These are phyloP conservation scores for Pachyrhynchus sulphureomaculatus DNA, from an alignment of 1,140 invertebrate genomes.

Conservation along the genomic window DNA sequence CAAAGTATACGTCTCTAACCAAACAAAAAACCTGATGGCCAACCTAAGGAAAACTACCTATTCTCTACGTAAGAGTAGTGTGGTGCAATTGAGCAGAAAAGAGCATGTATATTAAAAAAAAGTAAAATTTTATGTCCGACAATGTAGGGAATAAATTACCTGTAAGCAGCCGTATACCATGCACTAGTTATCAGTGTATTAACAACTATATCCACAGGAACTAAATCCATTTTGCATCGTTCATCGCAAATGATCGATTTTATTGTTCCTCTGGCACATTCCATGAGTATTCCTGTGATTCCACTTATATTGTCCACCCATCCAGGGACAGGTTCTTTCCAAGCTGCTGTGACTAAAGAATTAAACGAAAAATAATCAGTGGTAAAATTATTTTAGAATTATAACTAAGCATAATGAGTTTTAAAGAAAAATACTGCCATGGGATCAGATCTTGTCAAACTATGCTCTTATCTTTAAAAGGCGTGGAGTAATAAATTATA, in stretches of 20 bases:
- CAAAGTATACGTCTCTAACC: too few relatives aligned
- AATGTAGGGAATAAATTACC: constrained; percentile 48
- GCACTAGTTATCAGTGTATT: constrained; percentile 83
- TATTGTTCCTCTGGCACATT: constrained; percentile 83
- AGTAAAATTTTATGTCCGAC: neutral
- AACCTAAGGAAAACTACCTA: too few relatives aligned
- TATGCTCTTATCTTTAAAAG: too few relatives aligned
- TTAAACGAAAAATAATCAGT: neutral
- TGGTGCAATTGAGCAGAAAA: too few relatives aligned
- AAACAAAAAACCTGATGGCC: too few relatives aligned
- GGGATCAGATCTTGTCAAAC: too few relatives aligned
- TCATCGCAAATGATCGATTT: constrained; percentile 78
- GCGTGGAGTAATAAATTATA: too few relatives aligned
- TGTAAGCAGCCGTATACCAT: constrained; percentile 69
- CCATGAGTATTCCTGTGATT: constrained; percentile 74
- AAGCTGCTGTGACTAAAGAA: constrained; percentile 68
- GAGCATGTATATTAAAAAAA: too few relatives aligned
- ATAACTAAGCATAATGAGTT: too few relatives aligned
- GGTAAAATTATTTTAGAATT: too few relatives aligned
- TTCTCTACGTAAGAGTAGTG: too few relatives aligned
- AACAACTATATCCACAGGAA: constrained; percentile 89
- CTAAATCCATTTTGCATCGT: constrained; percentile 75
- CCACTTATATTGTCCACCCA: constrained; percentile 98
- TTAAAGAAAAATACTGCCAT: too few relatives aligned
- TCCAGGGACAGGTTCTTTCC: constrained; percentile 76